Evolutionary conservation across 2,797 vertebrate genomes (phyloP).

Genomic region (Babyrousa celebensis): DNA sequence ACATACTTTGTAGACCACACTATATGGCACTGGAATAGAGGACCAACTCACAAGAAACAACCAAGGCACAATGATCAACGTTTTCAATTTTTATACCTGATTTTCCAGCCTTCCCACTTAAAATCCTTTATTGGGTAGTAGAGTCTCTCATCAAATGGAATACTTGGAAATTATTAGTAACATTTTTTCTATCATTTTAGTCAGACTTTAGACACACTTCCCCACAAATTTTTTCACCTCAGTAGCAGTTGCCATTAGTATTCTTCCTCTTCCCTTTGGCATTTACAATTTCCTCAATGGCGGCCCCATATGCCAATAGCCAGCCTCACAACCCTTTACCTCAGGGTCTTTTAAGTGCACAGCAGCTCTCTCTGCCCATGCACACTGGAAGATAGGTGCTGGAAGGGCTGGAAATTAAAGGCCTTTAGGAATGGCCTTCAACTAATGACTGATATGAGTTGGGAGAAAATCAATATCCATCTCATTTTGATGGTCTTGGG

Average conservation of each 20-base stretch:
- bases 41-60: background rate
- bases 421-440: background rate
- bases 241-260: background rate
- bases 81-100: background rate
- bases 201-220: background rate
- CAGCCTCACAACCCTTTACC: fast-evolving
- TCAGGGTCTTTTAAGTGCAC: background rate
- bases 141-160: background rate
- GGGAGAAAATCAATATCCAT: background rate
- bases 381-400: background rate
- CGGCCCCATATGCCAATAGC: background rate
- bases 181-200: background rate
- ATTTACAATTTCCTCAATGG: background rate
- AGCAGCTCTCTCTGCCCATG: background rate
- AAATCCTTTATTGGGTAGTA: background rate
- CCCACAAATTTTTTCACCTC: background rate
- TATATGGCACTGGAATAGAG: background rate
- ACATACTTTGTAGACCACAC: background rate
- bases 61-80: background rate
- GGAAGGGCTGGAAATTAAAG: background rate
- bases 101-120: background rate
- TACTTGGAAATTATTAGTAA: background rate
- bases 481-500: background rate
- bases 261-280: no score
- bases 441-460: background rate